Evolutionary conservation across 2,797 vertebrate species (phyloP), one percentile per base, ranked within the genome.

Genomic region (Chelonia mydas): DNA sequence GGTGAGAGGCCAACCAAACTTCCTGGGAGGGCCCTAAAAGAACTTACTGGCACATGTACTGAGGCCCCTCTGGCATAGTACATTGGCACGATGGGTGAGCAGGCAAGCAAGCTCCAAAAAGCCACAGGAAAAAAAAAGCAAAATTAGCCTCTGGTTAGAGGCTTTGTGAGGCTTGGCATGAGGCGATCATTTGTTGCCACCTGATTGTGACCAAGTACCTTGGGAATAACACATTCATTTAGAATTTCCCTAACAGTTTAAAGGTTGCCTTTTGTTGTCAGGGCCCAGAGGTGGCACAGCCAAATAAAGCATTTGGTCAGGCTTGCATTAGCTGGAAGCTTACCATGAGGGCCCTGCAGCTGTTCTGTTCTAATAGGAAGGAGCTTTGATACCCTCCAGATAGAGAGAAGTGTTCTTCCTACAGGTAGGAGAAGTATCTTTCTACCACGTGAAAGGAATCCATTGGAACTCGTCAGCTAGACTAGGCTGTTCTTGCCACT

Each of bases 41-140:
- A 53, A 85, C 86, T 89, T 91, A 49, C 6, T 91, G 81, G 87
- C 92, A 33, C 54, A 88, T 72, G 88, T 77, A 81, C 84, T 45
- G 82, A 93, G n/a, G 51, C 61, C 53, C 61, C 17, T n/a, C 65
- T 68, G 65, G 17, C 19, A 37, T 68, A 37, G 9, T 37, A 37
- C n/a, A 21, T 21, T n/a, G 19, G n/a, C 9, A 37, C 19, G n/a
- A 37, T 37, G 65, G n/a, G n/a, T 37, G n/a, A 2, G 33, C 2
- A 95, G 90, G 77, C n/a, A 50, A 76, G 76, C 61, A 41, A 76
- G n/a, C n/a, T 76, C 76, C 47, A 68, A 88, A 53, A 81, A 82
- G 31, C 81, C 31, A 72, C 78, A 54, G 11, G 11, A 51, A 37
- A 86, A 87, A 89, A 2, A 16, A 16, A 19, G 12, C 11, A 76